Percentiles rank a stretch among this genome's conserved stretches.
phyloP scores from a whole-genome alignment of 2,888 invertebrate genomes.

The Amiota mariae region DNA sequence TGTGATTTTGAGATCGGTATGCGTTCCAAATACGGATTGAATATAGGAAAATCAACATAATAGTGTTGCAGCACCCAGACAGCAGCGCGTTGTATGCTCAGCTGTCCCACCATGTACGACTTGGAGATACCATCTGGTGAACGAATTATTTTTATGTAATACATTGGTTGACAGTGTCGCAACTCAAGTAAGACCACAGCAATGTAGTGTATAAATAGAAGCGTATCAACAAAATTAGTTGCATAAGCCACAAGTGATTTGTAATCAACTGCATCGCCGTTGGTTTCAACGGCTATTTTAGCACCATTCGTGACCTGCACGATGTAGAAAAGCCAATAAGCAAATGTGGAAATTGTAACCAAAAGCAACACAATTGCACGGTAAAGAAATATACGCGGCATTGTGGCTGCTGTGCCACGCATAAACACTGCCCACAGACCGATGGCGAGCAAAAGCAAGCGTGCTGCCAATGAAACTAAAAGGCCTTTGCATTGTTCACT shows the following conservation, averaged over 20 bases:
- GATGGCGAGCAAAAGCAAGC: constrained; percentile 88
- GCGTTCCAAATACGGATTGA: constrained; percentile 95
- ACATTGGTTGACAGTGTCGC: constrained; percentile 91
- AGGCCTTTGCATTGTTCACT: constrained; percentile 96
- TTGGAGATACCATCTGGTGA: constrained; percentile 96
- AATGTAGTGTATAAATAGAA: constrained; percentile 95
- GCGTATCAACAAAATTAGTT: constrained; percentile 92
- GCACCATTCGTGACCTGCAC: constrained; percentile 89
- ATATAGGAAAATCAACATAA: constrained; percentile 96
- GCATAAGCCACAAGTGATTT: constrained; percentile 93
- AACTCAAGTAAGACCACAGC: constrained; percentile 95
- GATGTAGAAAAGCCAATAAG: constrained; percentile 98
- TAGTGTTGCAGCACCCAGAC: constrained; percentile 96
- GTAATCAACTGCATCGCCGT: constrained; percentile 87
- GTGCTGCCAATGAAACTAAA: constrained; percentile 91
- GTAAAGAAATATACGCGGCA: constrained; percentile 94
- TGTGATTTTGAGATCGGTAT: constrained; percentile 89
- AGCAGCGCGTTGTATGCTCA: constrained; percentile 96
- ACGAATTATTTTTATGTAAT: constrained; percentile 91
- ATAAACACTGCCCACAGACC: constrained; percentile 96
- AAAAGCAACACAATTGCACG: constrained; percentile 91
- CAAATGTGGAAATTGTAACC: constrained; percentile 92
- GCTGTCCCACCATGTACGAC: constrained; percentile 89
- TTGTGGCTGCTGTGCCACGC: constrained; percentile 86
- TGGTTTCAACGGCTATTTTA: constrained; percentile 82